A percentile compares a stretch with the other conserved stretches of the same genome.
phyloP scores from a whole-genome alignment of 2,888 invertebrate species.

The Quadroppia sp. region DNA sequence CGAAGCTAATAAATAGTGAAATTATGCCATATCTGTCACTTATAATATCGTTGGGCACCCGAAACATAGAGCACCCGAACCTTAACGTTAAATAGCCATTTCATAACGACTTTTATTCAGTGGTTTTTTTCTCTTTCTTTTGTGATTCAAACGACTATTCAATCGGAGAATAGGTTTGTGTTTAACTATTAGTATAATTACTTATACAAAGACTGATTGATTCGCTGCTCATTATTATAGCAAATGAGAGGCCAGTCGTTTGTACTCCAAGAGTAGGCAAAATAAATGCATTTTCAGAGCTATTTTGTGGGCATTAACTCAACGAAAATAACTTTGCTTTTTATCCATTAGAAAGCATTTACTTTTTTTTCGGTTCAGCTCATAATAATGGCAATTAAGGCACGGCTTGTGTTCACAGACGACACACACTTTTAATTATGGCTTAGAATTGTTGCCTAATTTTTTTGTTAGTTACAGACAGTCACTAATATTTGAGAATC shows the following conservation, averaged over 20 bases:
- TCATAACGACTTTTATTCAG: no score
- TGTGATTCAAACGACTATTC: no score
- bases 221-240: constrained; percentile 22
- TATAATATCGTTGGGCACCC: neutral
- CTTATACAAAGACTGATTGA: constrained; percentile 21
- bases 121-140: no score
- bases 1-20: constrained; percentile 22
- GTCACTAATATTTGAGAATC: no score
- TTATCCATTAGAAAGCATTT: constrained; percentile 26
- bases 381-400: constrained; percentile 24
- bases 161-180: neutral
- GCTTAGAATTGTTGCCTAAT: constrained; percentile 17
- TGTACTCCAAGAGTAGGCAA: neutral
- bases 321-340: neutral
- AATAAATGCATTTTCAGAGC: constrained; percentile 3
- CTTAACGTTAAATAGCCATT: no score
- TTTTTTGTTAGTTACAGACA: neutral
- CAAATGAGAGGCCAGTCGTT: constrained; percentile 26
- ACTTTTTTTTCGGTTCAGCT: constrained; percentile 16
- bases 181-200: neutral
- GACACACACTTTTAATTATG: neutral
- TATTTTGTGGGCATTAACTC: constrained; percentile 8
- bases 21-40: neutral
- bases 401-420: neutral
- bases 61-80: neutral